Evolutionary conservation across 2,797 vertebrate genomes (phyloP), one percentile per base, ranked within the genome.

Genomic region (Gobio occitaniae): DNA sequence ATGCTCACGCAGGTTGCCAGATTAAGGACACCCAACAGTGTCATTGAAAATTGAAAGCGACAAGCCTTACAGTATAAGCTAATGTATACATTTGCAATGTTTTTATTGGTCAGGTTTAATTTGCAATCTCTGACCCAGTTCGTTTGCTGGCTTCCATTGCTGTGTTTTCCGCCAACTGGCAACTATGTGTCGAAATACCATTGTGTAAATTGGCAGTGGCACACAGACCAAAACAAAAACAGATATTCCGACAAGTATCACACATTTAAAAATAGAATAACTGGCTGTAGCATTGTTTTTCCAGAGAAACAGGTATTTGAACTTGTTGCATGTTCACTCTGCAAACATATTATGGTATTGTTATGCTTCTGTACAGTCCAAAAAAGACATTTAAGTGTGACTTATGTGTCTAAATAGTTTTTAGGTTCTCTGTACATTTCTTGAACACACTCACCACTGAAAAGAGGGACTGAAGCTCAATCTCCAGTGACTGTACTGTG

Each of bases 381-480:
- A 6, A 25, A 2, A 65, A 16, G 2, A 13, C 12, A 12, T 44
- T 70, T 25, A 52, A 32, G 17, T 54, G 5, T 54, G 10, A 74
- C 8, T 32, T 19, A 50, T 32, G 1, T n/a, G 19, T 76, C 11
- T 21, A n/a, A n/a, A 56, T 21, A 56, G 48, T 36, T 75, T 81
- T 32, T 59, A 7, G 3, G 38, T 3, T 4, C 38, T 5, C 17
- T 25, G 3, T 44, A 1, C 12, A 38, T 80, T 70, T 41, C 19
- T 8, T 70, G 13, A 66, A 48, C n/a, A 63, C 25, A 65, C 94
- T 89, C 90, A 98, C 97, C 95, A 94, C 93, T 83, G 92, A 92
- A 75, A 93, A 48, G 71, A 94, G 88, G 1, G 95, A 92, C 91
- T 98, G 96, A 32, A 97, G 94, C 84, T 98, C 96, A 0, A 98